Percentiles rank a stretch among this genome's conserved stretches.
Conservation (phyloP, 2,113 vertebrate genomes). For the Patagioenas fasciata region DNA sequence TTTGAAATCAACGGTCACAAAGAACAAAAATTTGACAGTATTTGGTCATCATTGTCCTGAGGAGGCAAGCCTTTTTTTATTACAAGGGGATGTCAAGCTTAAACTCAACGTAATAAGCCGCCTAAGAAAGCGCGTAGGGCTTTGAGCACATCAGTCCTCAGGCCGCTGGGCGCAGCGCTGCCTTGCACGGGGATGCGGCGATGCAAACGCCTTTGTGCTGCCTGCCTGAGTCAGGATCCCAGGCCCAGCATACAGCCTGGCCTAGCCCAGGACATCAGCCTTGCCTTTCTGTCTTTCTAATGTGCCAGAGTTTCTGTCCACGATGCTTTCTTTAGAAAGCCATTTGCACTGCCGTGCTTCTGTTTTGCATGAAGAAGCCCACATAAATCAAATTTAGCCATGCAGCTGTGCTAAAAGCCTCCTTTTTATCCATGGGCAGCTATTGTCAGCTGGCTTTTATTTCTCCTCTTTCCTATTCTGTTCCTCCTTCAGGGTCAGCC, state of each 20-base stretch:
- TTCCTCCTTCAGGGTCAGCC: neutral
- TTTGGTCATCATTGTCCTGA: neutral
- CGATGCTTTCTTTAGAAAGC: neutral
- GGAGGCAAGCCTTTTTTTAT: neutral
- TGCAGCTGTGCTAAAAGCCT: neutral
- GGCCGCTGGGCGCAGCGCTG: fast-evolving
- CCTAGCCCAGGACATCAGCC: neutral
- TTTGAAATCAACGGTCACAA: neutral
- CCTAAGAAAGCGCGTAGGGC: neutral
- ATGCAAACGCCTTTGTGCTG: neutral
- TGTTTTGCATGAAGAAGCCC: neutral
- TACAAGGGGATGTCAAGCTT: neutral
- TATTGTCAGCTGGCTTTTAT: constrained; percentile 2
- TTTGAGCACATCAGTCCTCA: neutral
- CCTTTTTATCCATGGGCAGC: neutral
- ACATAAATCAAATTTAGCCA: neutral
- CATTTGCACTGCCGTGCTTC: neutral
- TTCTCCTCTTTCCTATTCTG: neutral
- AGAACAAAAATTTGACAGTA: neutral
- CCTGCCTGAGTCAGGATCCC: neutral
- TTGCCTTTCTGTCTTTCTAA: neutral
- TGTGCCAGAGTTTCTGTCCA: neutral
- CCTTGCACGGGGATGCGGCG: fast-evolving
- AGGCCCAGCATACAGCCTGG: fast-evolving
- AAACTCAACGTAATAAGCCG: neutral